Evolutionary conservation across 37 sponge, comb jelly and placozoan species (phyloP), one percentile per base, ranked within the genome.

Genomic region (Hexactinellida sp.): DNA sequence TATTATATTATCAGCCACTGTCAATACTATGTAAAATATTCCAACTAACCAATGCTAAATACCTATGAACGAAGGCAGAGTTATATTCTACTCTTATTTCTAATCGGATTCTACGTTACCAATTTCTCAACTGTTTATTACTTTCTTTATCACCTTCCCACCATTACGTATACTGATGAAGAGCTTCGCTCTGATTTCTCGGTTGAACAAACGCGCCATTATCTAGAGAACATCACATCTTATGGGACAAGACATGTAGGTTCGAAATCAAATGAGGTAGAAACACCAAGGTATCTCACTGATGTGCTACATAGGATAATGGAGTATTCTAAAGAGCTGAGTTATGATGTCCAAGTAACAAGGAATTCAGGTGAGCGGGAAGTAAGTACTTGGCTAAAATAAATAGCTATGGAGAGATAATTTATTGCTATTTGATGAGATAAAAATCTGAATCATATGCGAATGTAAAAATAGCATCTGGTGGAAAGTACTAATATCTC

Each of bases 211-310:
- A 89, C 93, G 0, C 87, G 93, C 19, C 7, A 24, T 7, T 91
- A 92, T 83, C 38, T 92, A 36, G 83, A 88, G n/a, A 86, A 86
- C 30, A 82, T 92, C 37, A 82, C 84, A 32, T 16, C 30, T 35
- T 76, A 90, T 21, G 93, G 93, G 0, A 51, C 83, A 0, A 83
- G 93, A 0, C 88, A 90, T 25, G 91, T 88, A 1, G 93, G 91
- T 13, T 88, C 86, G 32, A 83, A 83, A 37, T 86, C 89, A 0
- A 92, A 92, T 63, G 93, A 92, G n/a, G 54, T 90, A 28, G 32
- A 63, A 25, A 63, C 30, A 23, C 76, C 76, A 1, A 23, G 3
- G 28, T 63, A 63, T 63, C 13, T 63, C 25, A 63, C 21, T 3
- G 5, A 63, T 21, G 76, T 23, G 25, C 76, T 63, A 63, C 3